Evolutionary conservation across 35 echinoderm and acorn worm species (phyloP), one percentile per base, ranked within the genome.

Genomic region (Patiria miniata): DNA sequence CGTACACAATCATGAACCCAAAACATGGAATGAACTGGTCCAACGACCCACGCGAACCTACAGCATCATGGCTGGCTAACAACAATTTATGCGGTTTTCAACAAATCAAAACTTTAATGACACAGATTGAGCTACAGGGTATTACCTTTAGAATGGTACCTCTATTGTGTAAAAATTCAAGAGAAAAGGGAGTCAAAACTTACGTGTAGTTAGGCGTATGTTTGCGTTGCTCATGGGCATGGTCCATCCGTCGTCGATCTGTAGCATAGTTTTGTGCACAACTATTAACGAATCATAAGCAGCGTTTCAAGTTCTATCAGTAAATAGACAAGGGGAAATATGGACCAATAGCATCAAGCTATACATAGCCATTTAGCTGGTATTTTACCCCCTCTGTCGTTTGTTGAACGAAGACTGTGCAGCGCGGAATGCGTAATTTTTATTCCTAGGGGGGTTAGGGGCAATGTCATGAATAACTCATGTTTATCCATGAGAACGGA

Each of bases 121-220:
- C 52, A 54, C 52, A 54, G 52, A 54, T 54, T 54, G 52, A 54
- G 52, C 52, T 54, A 54, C 52, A 54, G 52, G 7, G 52, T 18
- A 54, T 54, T 54, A 54, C 18, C 52, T 54, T 54, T 54, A 54
- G 7, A 54, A 18, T 54, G 7, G 52, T 18, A 54, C 52, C 52
- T 54, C 18, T 54, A 54, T 54, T 54, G 52, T 54, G 52, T 54
- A 18, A 54, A 54, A 7, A 54, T 54, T 54, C 52, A 54, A 54
- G 52, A 54, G 52, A 54, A 54, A 54, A 54, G 52, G 52, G 52
- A 54, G 52, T 54, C 52, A 54, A 54, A 54, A 54, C 52, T 54
- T 54, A 54, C 52, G 52, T 54, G 52, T 54, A 54, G 52, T 54
- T 54, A 54, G 18, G 52, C 52, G 52, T 54, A 7, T 7, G 18